Evolutionary conservation across 2,888 invertebrate genomes (phyloP).

Genomic region (Ditula angustiorana): DNA sequence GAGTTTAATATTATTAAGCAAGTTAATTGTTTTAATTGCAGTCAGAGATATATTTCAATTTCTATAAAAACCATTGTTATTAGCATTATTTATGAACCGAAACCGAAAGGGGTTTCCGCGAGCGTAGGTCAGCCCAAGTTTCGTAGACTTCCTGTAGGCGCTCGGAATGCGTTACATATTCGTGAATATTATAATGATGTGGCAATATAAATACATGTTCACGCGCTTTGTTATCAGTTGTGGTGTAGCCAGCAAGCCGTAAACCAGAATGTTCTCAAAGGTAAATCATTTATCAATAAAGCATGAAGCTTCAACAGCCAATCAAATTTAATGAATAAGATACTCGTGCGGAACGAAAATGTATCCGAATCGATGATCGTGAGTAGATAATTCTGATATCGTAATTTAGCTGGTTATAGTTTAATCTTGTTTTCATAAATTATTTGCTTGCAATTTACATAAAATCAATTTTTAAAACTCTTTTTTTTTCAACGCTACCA

Average conservation of each 20-base stretch:
- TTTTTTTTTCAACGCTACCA: no score
- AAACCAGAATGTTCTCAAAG: constrained; percentile 62
- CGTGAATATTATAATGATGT: constrained; percentile 41
- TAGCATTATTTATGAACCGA: constrained; percentile 36
- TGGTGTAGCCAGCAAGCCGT: constrained; percentile 53
- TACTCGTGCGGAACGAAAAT: constrained; percentile 21
- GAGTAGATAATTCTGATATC: neutral
- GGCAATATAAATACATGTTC: constrained; percentile 55
- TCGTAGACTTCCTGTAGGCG: constrained; percentile 34
- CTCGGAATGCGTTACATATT: constrained; percentile 39
- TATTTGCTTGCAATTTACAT: no score
- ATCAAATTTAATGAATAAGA: neutral
- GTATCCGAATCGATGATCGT: neutral
- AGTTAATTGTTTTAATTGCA: neutral
- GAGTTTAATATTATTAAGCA: neutral
- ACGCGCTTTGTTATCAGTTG: constrained; percentile 52
- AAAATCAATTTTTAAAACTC: no score
- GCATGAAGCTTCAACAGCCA: neutral
- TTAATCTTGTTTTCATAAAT: neutral
- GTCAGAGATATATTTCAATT: neutral
- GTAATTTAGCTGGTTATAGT: neutral
- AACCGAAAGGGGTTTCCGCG: constrained; percentile 45
- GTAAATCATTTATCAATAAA: constrained; percentile 50
- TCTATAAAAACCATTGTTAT: constrained; percentile 12
- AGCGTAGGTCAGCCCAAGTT: constrained; percentile 27